Evolutionary conservation across 2,888 invertebrate species (phyloP).

Genomic region (Coenonympha glycerion): DNA sequence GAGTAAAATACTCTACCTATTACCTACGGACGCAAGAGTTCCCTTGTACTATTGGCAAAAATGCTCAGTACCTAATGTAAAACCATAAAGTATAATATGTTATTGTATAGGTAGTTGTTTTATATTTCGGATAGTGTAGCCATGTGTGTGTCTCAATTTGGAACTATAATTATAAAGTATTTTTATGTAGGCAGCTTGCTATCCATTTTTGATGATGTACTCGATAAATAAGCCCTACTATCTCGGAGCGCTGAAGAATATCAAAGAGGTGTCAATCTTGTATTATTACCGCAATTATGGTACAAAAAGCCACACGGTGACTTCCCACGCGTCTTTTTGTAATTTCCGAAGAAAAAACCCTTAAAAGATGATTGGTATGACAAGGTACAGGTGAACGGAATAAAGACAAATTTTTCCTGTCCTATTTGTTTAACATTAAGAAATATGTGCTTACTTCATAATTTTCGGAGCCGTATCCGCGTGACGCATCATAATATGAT

Average conservation of each 20-base stretch:
- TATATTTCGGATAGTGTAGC: too few relatives aligned
- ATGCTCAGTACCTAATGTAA: too few relatives aligned
- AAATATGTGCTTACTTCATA: background rate
- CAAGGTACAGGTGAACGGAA: slow-evolving; percentile 37
- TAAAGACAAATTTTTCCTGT: background rate
- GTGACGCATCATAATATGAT: too few relatives aligned
- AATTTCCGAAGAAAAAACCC: slow-evolving; percentile 46
- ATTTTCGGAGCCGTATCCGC: too few relatives aligned
- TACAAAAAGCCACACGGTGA: slow-evolving; percentile 40
- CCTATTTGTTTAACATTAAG: background rate
- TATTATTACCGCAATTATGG: slow-evolving; percentile 40
- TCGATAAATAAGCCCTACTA: slow-evolving; percentile 1
- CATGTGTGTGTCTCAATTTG: too few relatives aligned
- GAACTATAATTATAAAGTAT: too few relatives aligned
- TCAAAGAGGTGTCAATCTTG: slow-evolving; percentile 60
- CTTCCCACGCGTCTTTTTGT: slow-evolving; percentile 47
- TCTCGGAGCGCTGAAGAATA: slow-evolving; percentile 28
- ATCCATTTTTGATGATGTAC: slow-evolving; percentile 4
- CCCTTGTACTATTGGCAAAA: too few relatives aligned
- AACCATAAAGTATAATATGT: too few relatives aligned
- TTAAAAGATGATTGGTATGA: slow-evolving; percentile 42
- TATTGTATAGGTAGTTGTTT: too few relatives aligned
- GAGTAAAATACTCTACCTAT: too few relatives aligned
- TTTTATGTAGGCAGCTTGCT: too few relatives aligned
- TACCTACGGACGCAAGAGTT: too few relatives aligned